Evolutionary conservation across 2,797 vertebrate genomes (phyloP).

Genomic region (Coracias cyanogaster): DNA sequence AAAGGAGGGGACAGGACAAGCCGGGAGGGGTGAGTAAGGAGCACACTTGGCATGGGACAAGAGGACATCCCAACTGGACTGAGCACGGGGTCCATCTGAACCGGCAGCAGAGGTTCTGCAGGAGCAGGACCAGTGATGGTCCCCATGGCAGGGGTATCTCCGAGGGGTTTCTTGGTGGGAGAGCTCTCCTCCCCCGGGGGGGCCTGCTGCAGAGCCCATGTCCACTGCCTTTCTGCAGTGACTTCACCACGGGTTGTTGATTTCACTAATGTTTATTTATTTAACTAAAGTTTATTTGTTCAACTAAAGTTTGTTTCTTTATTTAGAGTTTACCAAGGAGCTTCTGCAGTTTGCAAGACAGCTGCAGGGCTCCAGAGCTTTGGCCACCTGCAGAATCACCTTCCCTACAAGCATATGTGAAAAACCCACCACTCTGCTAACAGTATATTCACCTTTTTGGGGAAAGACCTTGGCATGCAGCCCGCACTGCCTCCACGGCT

Average conservation of each 20-base stretch:
- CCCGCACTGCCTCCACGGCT: neutral
- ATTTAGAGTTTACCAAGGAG: neutral
- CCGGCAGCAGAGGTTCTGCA: neutral
- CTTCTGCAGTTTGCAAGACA: neutral
- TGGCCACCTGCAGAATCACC: neutral
- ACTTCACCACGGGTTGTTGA: neutral
- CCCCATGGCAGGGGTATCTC: neutral
- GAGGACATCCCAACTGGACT: fast-evolving
- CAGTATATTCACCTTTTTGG: fast-evolving
- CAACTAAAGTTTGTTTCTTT: neutral
- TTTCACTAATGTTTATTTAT: neutral
- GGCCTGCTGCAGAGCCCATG: neutral
- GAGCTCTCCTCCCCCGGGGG: neutral
- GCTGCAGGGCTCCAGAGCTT: neutral
- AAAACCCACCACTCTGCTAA: neutral
- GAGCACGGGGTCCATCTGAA: neutral
- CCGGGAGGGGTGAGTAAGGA: fast-evolving
- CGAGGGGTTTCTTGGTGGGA: neutral
- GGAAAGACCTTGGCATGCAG: neutral
- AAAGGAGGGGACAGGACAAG: neutral
- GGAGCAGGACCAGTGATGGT: neutral
- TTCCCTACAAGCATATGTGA: neutral
- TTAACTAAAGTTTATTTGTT: neutral
- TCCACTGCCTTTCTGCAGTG: neutral
- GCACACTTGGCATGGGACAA: fast-evolving